Evolutionary conservation across 2,113 vertebrate species (phyloP).

Genomic region (Meleagris gallopavo): DNA sequence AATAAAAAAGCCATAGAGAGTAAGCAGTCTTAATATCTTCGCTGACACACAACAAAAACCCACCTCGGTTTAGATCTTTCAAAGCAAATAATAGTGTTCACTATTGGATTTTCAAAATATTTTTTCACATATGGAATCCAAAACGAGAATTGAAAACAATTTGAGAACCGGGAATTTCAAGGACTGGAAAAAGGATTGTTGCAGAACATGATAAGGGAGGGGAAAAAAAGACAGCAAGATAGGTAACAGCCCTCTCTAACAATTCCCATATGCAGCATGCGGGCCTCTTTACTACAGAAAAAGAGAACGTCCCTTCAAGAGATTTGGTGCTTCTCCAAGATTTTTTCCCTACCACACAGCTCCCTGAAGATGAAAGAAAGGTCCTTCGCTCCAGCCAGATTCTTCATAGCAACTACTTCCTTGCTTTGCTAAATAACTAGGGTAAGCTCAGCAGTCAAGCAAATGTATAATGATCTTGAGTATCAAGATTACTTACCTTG

Average conservation of each 20-base stretch:
- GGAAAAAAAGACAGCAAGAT: not conserved
- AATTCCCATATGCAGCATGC: not conserved
- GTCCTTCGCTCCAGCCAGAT: not conserved
- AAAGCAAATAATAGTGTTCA: not conserved
- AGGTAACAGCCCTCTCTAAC: not conserved
- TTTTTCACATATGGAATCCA: not conserved
- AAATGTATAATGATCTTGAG: not conserved
- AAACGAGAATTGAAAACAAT: not conserved
- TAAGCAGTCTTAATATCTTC: not conserved
- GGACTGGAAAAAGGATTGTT: not conserved
- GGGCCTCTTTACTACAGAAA: not conserved
- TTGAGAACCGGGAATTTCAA: not conserved
- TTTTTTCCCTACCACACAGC: not conserved
- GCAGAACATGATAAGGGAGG: not conserved
- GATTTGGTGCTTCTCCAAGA: not conserved
- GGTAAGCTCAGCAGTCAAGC: not conserved
- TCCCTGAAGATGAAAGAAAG: not conserved
- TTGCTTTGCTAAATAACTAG: not conserved
- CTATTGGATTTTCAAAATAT: not conserved
- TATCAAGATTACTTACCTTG: conserved; percentile 26
- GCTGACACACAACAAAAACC: not conserved
- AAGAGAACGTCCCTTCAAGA: not conserved
- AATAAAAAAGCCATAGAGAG: not conserved
- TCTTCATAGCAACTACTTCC: not conserved
- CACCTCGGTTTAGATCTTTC: not conserved